Percentiles rank a stretch among this genome's conserved stretches.
These are phyloP conservation scores for Picathartes gymnocephalus DNA, from an alignment of 2,113 vertebrate species.

Conservation along the genomic window DNA sequence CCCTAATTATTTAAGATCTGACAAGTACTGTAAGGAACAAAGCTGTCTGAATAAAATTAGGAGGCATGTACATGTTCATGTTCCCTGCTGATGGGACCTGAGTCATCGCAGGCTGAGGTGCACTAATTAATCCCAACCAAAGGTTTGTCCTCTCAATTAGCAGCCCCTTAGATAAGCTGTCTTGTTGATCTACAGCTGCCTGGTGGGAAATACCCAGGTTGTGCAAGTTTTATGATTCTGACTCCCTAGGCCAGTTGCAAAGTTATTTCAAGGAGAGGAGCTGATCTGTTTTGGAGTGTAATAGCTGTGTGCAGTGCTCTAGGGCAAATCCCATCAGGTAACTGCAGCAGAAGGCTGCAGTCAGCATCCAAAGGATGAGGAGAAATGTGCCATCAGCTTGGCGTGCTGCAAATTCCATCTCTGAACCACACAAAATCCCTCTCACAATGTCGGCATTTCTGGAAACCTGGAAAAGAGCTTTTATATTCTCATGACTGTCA, in stretches of 20 bases:
- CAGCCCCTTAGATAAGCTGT: background rate
- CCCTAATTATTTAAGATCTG: background rate
- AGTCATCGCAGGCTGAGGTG: background rate
- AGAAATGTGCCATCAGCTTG: background rate
- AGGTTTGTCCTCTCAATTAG: background rate
- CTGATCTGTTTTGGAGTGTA: background rate
- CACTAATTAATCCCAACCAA: conserved; percentile 9
- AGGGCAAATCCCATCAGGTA: background rate
- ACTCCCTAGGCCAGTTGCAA: background rate
- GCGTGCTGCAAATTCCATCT: background rate
- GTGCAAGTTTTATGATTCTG: background rate
- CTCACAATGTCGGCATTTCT: background rate
- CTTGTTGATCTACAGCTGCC: background rate
- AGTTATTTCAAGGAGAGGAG: conserved; percentile 18
- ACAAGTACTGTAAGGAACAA: background rate
- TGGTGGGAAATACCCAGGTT: background rate
- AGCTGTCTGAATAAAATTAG: background rate
- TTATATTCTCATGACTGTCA: background rate
- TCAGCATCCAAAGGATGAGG: background rate
- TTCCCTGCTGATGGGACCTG: background rate
- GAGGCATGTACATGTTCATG: background rate
- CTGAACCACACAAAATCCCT: background rate
- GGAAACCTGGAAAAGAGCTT: rapidly evolving
- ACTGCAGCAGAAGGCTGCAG: background rate
- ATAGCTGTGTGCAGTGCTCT: background rate